Evolutionary conservation across 2,888 invertebrate species (phyloP).

Genomic region (Drosophila formosana): DNA sequence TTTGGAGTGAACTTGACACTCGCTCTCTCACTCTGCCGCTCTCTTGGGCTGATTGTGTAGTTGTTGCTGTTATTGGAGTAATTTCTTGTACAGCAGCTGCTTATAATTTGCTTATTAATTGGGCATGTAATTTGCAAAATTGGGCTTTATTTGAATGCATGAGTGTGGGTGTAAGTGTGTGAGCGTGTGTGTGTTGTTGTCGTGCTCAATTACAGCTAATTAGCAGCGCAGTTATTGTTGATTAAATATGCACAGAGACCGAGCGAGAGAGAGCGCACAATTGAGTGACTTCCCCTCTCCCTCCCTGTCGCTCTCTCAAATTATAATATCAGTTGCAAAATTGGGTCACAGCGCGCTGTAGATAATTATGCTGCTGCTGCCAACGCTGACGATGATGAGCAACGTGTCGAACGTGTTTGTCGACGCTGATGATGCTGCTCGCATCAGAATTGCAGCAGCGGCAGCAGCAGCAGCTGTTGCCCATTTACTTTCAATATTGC

Average conservation of each 20-base stretch:
- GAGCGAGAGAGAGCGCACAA: slow-evolving; percentile 20
- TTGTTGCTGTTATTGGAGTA: slow-evolving; percentile 29
- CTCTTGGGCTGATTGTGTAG: background rate
- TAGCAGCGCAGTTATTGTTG: slow-evolving; percentile 68
- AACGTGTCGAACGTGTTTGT: slow-evolving; percentile 77
- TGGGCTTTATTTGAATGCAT: slow-evolving; percentile 34
- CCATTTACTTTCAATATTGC: slow-evolving; percentile 75
- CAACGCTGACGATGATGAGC: slow-evolving; percentile 50
- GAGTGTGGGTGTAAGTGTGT: slow-evolving; percentile 1
- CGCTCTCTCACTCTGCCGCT: slow-evolving; percentile 16
- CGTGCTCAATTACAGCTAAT: slow-evolving; percentile 74
- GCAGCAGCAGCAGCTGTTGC: slow-evolving; percentile 64
- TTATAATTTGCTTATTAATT: slow-evolving; percentile 70
- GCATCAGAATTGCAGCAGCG: background rate
- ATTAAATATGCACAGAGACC: slow-evolving; percentile 52
- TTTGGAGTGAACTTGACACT: slow-evolving; percentile 53
- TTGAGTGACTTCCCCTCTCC: slow-evolving; percentile 3
- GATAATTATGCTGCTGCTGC: slow-evolving; percentile 45
- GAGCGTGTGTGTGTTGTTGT: slow-evolving; percentile 30
- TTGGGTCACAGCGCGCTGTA: slow-evolving; percentile 63
- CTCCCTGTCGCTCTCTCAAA: slow-evolving; percentile 15
- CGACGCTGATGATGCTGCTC: slow-evolving; percentile 16
- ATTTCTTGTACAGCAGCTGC: slow-evolving; percentile 48
- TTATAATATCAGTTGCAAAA: slow-evolving; percentile 75
- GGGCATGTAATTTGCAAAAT: slow-evolving; percentile 63